Conservation (phyloP, 2,113 vertebrate genomes). For the Limanda limanda region DNA sequence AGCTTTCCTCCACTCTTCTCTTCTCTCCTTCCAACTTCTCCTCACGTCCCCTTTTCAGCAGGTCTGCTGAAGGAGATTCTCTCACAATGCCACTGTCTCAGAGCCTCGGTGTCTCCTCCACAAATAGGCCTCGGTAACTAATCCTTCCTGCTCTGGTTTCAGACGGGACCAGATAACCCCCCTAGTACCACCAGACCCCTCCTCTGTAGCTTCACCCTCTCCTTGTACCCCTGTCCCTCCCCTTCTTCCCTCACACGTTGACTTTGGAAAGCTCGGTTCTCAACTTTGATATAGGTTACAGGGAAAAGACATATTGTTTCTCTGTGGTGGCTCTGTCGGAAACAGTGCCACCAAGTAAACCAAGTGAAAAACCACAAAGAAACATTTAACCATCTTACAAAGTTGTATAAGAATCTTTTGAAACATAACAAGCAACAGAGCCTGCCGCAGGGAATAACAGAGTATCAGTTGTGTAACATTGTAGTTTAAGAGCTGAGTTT, state of each 20-base stretch:
- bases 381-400: not conserved
- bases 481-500: not conserved
- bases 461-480: not conserved
- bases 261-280: conserved; percentile 78
- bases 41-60: conserved; percentile 54
- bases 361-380: conserved; percentile 7
- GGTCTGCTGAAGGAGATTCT: conserved; percentile 79
- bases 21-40: conserved; percentile 56
- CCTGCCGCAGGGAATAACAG: not conserved
- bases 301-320: conserved; percentile 55
- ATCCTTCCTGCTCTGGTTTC: conserved; percentile 83
- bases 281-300: conserved; percentile 75
- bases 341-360: not conserved
- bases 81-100: conserved; percentile 79
- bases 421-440: not conserved
- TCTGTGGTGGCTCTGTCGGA: not conserved
- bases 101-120: conserved; percentile 84
- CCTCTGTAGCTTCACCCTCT: conserved; percentile 62
- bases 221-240: conserved; percentile 61
- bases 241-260: conserved; percentile 67
- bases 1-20: conserved; percentile 51
- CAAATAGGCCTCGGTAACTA: conserved; percentile 82
- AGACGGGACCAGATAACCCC: conserved; percentile 78
- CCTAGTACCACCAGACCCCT: conserved; percentile 62
- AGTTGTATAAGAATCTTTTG: not conserved